Evolutionary conservation across 2,797 vertebrate species (phyloP).

Genomic region (Chloroceryle inda): DNA sequence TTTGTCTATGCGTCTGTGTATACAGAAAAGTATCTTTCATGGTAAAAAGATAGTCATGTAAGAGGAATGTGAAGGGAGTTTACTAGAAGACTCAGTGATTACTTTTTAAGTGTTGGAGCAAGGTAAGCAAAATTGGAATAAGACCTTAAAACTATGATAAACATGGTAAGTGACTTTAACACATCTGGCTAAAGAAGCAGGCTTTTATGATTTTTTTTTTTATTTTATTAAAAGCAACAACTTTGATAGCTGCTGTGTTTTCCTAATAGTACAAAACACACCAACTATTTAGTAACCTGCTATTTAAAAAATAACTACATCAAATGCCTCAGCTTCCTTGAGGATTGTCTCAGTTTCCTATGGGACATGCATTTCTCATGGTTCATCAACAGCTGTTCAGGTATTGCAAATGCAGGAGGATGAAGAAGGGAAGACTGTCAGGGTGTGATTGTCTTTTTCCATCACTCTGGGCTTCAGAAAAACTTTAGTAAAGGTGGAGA

Average conservation of each 20-base stretch:
- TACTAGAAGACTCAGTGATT: neutral
- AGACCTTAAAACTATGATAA: neutral
- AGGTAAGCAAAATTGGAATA: neutral
- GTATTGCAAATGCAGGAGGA: neutral
- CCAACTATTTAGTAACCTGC: neutral
- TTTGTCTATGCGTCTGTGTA: slow-evolving; percentile 21
- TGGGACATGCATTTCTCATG: neutral
- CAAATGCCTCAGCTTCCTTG: neutral
- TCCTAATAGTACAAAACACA: neutral
- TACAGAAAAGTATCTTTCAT: slow-evolving; percentile 22
- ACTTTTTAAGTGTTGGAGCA: neutral
- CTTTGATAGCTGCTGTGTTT: neutral
- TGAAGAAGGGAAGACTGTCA: neutral
- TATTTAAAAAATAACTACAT: neutral
- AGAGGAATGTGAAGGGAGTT: neutral
- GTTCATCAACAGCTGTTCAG: neutral
- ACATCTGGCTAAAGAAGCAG: neutral
- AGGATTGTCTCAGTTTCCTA: neutral
- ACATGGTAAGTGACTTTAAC: neutral
- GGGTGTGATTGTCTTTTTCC: neutral
- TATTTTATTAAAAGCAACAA: neutral
- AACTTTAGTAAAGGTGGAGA: neutral
- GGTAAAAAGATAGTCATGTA: neutral
- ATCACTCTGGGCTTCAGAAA: neutral
- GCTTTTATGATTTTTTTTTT: neutral